Base-by-base conservation (phyloP, 2,888 invertebrate species). In the Amitus sp. region DNA sequence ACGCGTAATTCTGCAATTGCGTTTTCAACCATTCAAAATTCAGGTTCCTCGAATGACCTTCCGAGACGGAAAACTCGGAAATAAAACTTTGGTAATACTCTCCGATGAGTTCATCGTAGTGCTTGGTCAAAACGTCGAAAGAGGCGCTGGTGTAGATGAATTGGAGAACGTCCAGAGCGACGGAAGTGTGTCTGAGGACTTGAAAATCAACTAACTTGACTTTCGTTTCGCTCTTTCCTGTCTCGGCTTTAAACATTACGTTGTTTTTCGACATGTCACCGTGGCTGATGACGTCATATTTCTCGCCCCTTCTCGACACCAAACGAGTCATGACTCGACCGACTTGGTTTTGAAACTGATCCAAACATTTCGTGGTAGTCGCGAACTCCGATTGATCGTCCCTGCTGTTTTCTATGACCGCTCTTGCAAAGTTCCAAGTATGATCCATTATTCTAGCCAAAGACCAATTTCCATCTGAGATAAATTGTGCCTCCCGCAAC, bases 201-300 rank as follows among this genome's bases (percentile, higher is more conserved):
- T 74, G 74, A 48, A 65, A 77, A 56, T 75, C 76, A 10, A 74
- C 56, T 1, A 76, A 58, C 47, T 76, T 73, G 0, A 71, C 70
- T 1, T 68, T 34, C 2, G 15, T 43, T 1, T 45, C 45, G 4
- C 12, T 37, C 9, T 66, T 72, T 1, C 60, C 20, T 0, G 37
- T 12, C 17, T 72, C 66, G 27, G 73, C 64, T 10, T 69, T 65
- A 47, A 75, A 77, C 20, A 76, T 58, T 2, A 77, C 59, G 52
- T 78, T 78, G 39, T 78, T 78, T 46, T 69, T 75, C 78, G 77
- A 78, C 2, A 67, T 46, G 27, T 78, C 78, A 0, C 78, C 77
- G 49, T 78, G 78, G 1, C 61, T 73, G 13, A 78, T 39, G 3
- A 74, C 70, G 52, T 75, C 64, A 33, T 73, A 73, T 6, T 70